These are phyloP conservation scores for Pelobates fuscus DNA, from an alignment of 2,113 vertebrate species.

Conservation along the genomic window DNA sequence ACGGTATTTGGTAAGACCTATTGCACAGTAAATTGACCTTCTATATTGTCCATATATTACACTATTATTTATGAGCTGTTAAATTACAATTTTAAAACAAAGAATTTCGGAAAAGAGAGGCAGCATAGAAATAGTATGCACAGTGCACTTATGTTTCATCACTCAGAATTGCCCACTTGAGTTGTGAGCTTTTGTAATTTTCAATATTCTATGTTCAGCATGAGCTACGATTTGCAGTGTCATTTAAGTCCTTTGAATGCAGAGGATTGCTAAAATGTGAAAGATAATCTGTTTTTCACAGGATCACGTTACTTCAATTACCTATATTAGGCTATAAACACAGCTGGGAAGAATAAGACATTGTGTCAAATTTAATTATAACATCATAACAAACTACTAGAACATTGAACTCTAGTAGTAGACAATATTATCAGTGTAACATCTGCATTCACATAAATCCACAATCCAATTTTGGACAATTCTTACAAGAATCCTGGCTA, in stretches of 20 bases:
- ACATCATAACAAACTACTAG: background rate
- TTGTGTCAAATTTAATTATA: conserved; percentile 4
- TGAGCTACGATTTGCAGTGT: background rate
- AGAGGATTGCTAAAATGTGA: background rate
- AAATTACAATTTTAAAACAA: too few species aligned
- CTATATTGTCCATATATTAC: too few species aligned
- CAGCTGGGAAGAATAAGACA: background rate
- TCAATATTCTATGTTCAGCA: background rate
- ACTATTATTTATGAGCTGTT: too few species aligned
- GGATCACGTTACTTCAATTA: background rate
- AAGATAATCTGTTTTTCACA: background rate
- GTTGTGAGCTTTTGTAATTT: background rate
- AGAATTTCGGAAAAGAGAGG: background rate
- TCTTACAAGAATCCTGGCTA: too few species aligned
- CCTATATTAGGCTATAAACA: background rate
- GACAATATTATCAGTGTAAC: background rate
- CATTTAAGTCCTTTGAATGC: background rate
- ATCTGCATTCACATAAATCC: background rate
- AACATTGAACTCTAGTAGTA: background rate
- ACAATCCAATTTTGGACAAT: background rate
- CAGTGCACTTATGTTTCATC: background rate
- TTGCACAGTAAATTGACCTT: too few species aligned
- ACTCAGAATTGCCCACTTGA: background rate
- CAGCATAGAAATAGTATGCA: background rate
- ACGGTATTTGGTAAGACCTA: too few species aligned